Evolutionary conservation across 2,113 vertebrate species (phyloP).

Genomic region (Sarotherodon lohbergeri): DNA sequence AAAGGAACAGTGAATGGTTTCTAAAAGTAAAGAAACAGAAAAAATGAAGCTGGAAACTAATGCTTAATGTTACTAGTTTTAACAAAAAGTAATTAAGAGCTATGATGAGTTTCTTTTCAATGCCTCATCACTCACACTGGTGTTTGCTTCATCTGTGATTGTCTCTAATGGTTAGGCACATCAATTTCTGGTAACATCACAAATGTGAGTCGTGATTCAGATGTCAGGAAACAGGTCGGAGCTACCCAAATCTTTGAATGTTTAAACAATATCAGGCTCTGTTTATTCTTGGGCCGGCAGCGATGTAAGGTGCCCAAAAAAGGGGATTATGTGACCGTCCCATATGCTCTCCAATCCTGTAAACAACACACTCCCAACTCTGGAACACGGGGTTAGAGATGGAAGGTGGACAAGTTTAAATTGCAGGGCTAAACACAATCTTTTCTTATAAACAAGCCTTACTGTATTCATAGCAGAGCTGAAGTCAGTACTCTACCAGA

Average conservation of each 20-base stretch:
- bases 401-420: background rate
- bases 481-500: background rate
- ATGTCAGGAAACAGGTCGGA: background rate
- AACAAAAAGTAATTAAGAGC: background rate
- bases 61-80: background rate
- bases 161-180: background rate
- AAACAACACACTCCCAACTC: background rate
- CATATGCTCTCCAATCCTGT: background rate
- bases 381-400: background rate
- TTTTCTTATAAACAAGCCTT: background rate
- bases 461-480: background rate
- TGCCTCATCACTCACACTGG: background rate
- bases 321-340: background rate
- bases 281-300: background rate
- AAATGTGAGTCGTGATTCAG: background rate
- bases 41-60: rapidly evolving
- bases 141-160: background rate
- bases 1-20: background rate
- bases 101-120: background rate
- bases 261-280: background rate
- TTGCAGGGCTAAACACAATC: background rate
- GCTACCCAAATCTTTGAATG: background rate
- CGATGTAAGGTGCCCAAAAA: background rate
- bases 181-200: background rate
- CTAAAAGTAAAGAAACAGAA: background rate